These are phyloP conservation scores for Cisticola juncidis DNA, from an alignment of 2,113 vertebrate genomes.

Conservation along the genomic window DNA sequence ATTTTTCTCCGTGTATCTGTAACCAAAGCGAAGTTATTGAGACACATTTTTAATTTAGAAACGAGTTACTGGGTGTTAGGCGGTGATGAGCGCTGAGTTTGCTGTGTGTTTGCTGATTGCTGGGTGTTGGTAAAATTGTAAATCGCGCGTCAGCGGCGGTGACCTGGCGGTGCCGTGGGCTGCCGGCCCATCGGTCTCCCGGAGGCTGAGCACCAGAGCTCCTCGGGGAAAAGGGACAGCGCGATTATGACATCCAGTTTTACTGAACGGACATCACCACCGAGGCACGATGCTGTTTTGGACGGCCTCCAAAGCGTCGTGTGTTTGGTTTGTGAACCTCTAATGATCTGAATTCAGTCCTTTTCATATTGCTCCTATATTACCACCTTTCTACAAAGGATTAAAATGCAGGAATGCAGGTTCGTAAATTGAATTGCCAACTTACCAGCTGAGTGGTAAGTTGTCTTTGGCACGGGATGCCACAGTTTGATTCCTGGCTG, in stretches of 20 bases:
- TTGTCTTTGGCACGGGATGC: conserved; percentile 75
- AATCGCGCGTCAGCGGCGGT: conserved; percentile 16
- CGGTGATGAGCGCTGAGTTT: conserved; percentile 43
- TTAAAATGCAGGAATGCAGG: conserved; percentile 74
- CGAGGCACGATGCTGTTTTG: conserved; percentile 72
- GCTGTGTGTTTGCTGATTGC: conserved; percentile 58
- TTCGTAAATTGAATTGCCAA: conserved; percentile 77
- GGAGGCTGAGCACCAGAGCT: conserved; percentile 18
- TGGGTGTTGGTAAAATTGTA: conserved; percentile 21
- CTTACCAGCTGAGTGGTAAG: conserved; percentile 75
- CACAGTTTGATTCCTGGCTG: conserved; percentile 71
- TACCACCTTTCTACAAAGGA: conserved; percentile 70
- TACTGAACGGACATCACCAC: conserved; percentile 71
- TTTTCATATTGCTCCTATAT: conserved; percentile 71
- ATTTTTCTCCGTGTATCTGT: neutral
- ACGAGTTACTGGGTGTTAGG: conserved; percentile 17
- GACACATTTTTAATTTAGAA: conserved; percentile 50
- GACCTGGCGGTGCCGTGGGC: conserved; percentile 64
- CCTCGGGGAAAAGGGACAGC: conserved; percentile 57
- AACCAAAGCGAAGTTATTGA: conserved; percentile 37
- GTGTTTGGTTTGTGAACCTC: conserved; percentile 76
- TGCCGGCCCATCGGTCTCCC: conserved; percentile 32
- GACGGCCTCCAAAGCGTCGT: conserved; percentile 65
- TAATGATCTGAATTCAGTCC: conserved; percentile 74
- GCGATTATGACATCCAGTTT: conserved; percentile 73